phyloP scores from a whole-genome alignment of 2,797 vertebrate species.

The Notamacropus eugenii region DNA sequence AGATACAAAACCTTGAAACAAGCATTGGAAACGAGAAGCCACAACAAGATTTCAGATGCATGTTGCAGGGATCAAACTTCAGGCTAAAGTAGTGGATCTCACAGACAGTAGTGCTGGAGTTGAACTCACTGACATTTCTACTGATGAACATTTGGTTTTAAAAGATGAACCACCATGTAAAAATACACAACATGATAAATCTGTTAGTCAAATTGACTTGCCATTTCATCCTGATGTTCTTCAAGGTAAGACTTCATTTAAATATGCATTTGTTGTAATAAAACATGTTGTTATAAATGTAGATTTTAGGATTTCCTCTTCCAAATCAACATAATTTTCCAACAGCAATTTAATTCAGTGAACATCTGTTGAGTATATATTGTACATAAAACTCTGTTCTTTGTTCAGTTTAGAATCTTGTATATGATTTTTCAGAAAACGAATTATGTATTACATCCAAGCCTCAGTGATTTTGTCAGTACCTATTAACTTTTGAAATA shows the following conservation, averaged over 20 bases:
- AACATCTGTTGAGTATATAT: too few relatives aligned
- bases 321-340: background rate
- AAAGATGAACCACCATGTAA: slow-evolving; percentile 52
- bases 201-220: slow-evolving; percentile 31
- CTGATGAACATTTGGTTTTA: slow-evolving; percentile 83
- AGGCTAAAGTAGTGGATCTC: slow-evolving; percentile 86
- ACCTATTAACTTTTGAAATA: too few relatives aligned
- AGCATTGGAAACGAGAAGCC: slow-evolving; percentile 88
- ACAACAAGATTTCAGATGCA: slow-evolving; percentile 84
- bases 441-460: too few relatives aligned
- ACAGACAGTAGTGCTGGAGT: slow-evolving; percentile 88
- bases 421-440: too few relatives aligned
- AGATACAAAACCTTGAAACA: slow-evolving; percentile 89
- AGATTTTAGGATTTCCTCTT: background rate
- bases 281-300: background rate
- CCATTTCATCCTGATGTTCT: background rate
- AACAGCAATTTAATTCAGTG: too few relatives aligned
- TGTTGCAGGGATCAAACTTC: slow-evolving; percentile 85
- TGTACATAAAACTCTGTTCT: too few relatives aligned
- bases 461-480: too few relatives aligned
- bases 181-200: slow-evolving; percentile 4
- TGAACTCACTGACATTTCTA: slow-evolving; percentile 86
- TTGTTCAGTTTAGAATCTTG: too few relatives aligned
- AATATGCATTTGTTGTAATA: background rate
- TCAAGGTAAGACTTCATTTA: slow-evolving; percentile 75